Base-by-base conservation (phyloP, 2,797 vertebrate species). In the Prionace glauca region DNA sequence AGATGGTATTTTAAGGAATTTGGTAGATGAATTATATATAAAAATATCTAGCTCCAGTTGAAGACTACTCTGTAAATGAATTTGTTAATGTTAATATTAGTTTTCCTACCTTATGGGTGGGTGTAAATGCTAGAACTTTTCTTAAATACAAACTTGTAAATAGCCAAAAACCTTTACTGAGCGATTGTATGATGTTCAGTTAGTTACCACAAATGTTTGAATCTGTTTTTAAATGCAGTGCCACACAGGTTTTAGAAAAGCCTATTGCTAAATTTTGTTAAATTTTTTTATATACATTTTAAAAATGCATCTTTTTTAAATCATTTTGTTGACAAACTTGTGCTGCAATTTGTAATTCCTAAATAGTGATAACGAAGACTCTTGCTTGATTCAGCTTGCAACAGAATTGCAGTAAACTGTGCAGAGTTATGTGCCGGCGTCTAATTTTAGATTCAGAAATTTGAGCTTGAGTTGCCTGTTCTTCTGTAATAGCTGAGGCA, bases 381-480 rank as follows among this genome's bases (percentile, higher is more conserved):
- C 1, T 50, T 50, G 10, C 87, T 62, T 87, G 10, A 16, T 29
- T 90, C 56, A 14, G 26, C 50, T 32, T n/a, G 16, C 87, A 90
- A 16, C 29, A 32, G 56, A 62, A 60, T 90, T 1, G 5, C 41
- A 50, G 79, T 84, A 84, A 41, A 84, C 22, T 29, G 26, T 56
- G 20, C 26, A 22, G 20, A 86, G 45, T 87, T 88, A 62, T 14
- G 3, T 24, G 4, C 29, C 62, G 14, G 10, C 2, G 32, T 62
- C 87, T 62, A 90, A 90, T 62, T 62, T 90, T 90, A 90, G 87
- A n/a, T 90, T 45, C 56, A 90, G 56, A 90, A 62, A 32, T 12
- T 90, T 20, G 87, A 90, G 14, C 87, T 90, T n/a, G 11, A 60
- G 50, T 26, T 60, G 16, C 26, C 50, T 32, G 29, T 90, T 24